Conservation (phyloP, 2,797 vertebrate genomes). For the Caiman crocodilus region DNA sequence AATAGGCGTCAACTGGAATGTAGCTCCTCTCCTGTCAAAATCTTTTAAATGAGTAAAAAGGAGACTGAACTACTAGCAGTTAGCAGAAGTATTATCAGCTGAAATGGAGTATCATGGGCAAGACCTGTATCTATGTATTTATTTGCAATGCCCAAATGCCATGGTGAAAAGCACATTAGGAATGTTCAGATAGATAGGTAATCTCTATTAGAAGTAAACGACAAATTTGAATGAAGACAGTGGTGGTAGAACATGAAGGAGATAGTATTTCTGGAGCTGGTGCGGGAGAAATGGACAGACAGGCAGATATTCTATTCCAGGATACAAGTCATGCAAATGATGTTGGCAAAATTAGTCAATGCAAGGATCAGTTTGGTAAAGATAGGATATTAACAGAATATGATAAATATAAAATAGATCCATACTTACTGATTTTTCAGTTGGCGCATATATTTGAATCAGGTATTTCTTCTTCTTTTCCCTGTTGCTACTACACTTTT, state of each 20-base stretch:
- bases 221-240: background rate
- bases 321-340: background rate
- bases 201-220: background rate
- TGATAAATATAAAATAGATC: background rate
- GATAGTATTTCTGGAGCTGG: background rate
- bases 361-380: background rate
- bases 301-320: background rate
- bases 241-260: background rate
- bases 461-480: background rate
- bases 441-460: background rate
- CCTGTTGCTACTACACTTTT: background rate
- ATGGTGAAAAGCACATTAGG: background rate
- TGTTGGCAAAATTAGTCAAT: background rate
- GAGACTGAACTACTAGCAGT: background rate
- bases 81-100: background rate
- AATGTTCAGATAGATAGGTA: background rate
- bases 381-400: background rate
- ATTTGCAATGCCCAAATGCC: background rate
- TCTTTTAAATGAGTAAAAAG: background rate
- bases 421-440: background rate
- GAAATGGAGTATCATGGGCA: background rate
- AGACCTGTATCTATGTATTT: rapidly evolving
- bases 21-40: background rate
- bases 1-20: background rate
- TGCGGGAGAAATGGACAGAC: background rate